phyloP scores from a whole-genome alignment of 2,888 invertebrate genomes.

The Cantharis lateralis region DNA sequence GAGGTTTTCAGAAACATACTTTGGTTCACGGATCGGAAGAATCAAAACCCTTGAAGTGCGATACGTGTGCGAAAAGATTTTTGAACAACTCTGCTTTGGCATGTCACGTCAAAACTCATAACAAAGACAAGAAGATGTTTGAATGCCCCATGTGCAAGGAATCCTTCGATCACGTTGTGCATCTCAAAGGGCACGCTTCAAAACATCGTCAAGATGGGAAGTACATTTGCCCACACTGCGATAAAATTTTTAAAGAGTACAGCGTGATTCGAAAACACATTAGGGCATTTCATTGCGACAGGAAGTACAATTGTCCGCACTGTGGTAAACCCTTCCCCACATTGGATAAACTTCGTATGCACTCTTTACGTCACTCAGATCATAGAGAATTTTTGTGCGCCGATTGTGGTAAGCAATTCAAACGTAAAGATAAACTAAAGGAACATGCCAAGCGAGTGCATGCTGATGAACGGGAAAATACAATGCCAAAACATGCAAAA shows the following conservation, averaged over 20 bases:
- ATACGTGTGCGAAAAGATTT: constrained; percentile 68
- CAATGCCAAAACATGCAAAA: constrained; percentile 43
- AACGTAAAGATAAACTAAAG: constrained; percentile 74
- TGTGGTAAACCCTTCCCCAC: constrained; percentile 74
- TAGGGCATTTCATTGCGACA: constrained; percentile 69
- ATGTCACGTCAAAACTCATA: constrained; percentile 73
- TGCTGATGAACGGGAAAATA: constrained; percentile 54
- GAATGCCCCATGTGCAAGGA: constrained; percentile 76
- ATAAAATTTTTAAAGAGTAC: constrained; percentile 70
- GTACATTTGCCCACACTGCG: constrained; percentile 73
- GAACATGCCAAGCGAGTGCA: constrained; percentile 75
- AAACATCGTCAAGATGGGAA: constrained; percentile 67
- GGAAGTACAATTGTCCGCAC: constrained; percentile 68
- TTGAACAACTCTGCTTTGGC: constrained; percentile 73
- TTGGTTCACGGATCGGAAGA: constrained; percentile 70
- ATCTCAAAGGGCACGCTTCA: constrained; percentile 69
- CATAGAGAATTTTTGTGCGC: constrained; percentile 74
- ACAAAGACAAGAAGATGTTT: constrained; percentile 65
- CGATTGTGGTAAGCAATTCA: constrained; percentile 77
- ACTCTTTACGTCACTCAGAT: constrained; percentile 69
- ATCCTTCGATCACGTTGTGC: constrained; percentile 67
- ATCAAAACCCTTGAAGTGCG: constrained; percentile 71
- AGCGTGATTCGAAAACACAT: constrained; percentile 75
- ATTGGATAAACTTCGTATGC: constrained; percentile 72
- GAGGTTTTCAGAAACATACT: constrained; percentile 61